These are phyloP conservation scores for Ciconia stormi DNA, from an alignment of 2,113 vertebrate genomes.

Conservation along the genomic window DNA sequence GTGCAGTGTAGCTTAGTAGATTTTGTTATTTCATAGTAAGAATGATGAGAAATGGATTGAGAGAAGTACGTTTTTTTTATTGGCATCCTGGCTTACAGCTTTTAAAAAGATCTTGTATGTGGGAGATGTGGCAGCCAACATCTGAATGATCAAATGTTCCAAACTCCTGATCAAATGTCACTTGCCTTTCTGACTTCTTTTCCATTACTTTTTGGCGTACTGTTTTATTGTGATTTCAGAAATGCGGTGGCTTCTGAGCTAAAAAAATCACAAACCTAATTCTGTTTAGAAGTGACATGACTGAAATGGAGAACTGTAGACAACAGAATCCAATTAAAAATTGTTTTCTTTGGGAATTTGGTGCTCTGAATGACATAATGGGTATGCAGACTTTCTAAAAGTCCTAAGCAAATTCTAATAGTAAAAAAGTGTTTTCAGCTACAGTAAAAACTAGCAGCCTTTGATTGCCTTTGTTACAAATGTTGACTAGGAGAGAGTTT, in stretches of 20 bases:
- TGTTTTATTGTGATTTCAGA: not conserved
- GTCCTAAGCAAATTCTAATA: not conserved
- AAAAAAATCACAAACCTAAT: not conserved
- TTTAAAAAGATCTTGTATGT: not conserved
- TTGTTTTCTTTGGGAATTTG: not conserved
- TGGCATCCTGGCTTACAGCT: not conserved
- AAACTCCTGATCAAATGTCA: not conserved
- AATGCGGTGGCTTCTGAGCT: not conserved
- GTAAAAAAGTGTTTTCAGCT: not conserved
- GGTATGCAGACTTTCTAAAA: not conserved
- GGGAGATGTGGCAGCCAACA: not conserved
- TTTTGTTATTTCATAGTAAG: not conserved
- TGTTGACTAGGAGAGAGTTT: not conserved
- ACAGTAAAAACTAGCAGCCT: not conserved
- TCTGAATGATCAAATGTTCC: not conserved
- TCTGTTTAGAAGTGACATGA: not conserved
- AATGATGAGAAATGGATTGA: not conserved
- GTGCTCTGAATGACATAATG: not conserved
- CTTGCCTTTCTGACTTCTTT: not conserved
- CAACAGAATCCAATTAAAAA: not conserved
- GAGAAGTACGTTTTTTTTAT: not conserved
- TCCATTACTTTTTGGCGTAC: not conserved
- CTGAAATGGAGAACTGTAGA: not conserved
- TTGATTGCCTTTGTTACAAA: not conserved
- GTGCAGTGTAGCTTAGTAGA: not conserved